A percentile compares a stretch with the other conserved stretches of the same genome.
phyloP scores from a whole-genome alignment of 2,113 vertebrate species.

The Azemiops feae region DNA sequence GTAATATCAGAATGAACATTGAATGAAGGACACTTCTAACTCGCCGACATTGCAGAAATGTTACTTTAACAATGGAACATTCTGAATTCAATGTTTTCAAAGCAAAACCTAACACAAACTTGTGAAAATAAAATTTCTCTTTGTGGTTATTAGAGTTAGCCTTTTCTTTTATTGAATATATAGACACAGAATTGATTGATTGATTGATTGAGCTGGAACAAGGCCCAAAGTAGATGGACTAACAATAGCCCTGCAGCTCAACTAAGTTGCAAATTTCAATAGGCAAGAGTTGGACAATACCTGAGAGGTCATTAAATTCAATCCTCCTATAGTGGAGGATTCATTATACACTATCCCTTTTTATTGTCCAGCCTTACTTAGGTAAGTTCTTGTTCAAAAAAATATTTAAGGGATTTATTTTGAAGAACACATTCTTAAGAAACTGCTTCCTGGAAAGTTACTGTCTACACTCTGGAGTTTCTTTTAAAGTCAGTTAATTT shows the following conservation, averaged over 20 bases:
- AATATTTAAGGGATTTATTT: background rate
- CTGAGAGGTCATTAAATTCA: background rate
- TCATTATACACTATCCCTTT: background rate
- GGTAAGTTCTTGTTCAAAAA: background rate
- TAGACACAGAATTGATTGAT: background rate
- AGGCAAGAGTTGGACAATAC: background rate
- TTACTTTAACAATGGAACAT: background rate
- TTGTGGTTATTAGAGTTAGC: background rate
- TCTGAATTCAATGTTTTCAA: background rate
- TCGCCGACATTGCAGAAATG: background rate
- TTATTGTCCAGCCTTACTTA: background rate
- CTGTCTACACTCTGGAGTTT: background rate
- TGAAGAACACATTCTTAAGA: background rate
- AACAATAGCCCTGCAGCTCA: background rate
- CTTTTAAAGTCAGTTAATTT: background rate
- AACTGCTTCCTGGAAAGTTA: background rate
- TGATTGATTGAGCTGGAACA: background rate
- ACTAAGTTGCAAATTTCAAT: background rate
- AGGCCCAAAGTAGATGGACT: background rate
- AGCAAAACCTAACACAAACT: background rate
- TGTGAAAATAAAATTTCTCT: background rate
- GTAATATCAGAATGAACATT: constrained; percentile 17
- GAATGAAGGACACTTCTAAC: background rate
- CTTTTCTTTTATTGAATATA: background rate
- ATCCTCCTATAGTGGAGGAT: background rate